Evolutionary conservation across 2,113 vertebrate species (phyloP).

Genomic region (Tringa solitaria): DNA sequence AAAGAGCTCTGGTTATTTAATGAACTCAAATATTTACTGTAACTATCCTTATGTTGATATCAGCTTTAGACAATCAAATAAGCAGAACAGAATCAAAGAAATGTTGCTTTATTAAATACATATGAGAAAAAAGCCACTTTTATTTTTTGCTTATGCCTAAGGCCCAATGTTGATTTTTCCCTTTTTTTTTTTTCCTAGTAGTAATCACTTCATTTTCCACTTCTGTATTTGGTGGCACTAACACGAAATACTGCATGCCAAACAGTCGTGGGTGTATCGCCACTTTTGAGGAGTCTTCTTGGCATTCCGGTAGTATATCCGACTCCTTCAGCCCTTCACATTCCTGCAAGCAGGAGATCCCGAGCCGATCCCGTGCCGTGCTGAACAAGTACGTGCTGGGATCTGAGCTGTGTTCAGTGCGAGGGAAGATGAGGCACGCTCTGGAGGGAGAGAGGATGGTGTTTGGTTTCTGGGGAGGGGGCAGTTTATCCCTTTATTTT

Average conservation of each 20-base stretch:
- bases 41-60: conserved; percentile 30
- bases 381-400: background rate
- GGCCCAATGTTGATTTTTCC: background rate
- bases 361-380: background rate
- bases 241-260: background rate
- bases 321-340: conserved; percentile 15
- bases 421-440: background rate
- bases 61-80: conserved; percentile 73
- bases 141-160: background rate
- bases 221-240: background rate
- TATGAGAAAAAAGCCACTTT: background rate
- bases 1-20: background rate
- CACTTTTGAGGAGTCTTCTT: background rate
- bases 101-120: conserved; percentile 47
- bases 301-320: background rate
- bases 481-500: conserved; percentile 58
- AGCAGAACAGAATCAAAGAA: conserved; percentile 44
- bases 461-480: background rate
- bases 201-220: background rate
- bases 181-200: background rate
- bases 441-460: conserved; percentile 1
- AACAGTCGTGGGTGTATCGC: background rate
- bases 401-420: background rate
- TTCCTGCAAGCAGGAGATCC: conserved; percentile 11
- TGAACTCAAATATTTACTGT: conserved; percentile 2